Evolutionary conservation across 2,113 vertebrate genomes (phyloP), one percentile per base, ranked within the genome.

Genomic region (Gallinago jamesoni): DNA sequence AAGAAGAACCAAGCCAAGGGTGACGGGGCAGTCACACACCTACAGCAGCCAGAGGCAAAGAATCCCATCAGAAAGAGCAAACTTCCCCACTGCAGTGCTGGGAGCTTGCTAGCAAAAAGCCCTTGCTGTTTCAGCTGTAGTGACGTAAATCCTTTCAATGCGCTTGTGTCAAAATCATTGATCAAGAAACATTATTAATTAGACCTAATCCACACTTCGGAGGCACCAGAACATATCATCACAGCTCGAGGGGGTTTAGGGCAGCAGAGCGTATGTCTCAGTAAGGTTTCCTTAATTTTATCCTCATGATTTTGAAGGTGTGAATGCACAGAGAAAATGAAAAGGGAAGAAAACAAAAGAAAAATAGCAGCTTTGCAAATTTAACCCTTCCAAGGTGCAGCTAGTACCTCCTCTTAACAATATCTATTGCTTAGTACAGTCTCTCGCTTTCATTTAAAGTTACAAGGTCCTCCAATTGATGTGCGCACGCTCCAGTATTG

Each of bases 111-210:
- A 55, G 47, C 28, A 82, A 82, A 91, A 87, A 55, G 24, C 55
- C 41, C 47, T 84, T 55, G 43, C 90, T 87, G 57, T 25, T 75
- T 59, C 31, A 75, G 78, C 52, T 74, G 60, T 59, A 82, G 91
- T 91, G 84, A 83, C 41, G 22, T 78, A 79, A 93, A 91, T 85
- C 39, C 67, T 48, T 90, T 72, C 0, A 5, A 85, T 12, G 16
- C 1, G 0, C 43, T 82, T 94, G 62, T 91, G 92, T 85, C 95
- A 91, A 75, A 85, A 74, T 23, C 92, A 83, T 53, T 93, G 95
- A 93, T 85, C 85, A 95, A 90, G 78, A 93, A 85, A 75, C 35
- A 64, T 39, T 22, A 85, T 94, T 94, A 94, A 94, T 95, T 89
- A 94, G 82, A 68, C 62, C 27, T 93, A 96, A 95, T 96, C 75